phyloP scores from a whole-genome alignment of 2,797 vertebrate species.

The Takifugu rubripes region DNA sequence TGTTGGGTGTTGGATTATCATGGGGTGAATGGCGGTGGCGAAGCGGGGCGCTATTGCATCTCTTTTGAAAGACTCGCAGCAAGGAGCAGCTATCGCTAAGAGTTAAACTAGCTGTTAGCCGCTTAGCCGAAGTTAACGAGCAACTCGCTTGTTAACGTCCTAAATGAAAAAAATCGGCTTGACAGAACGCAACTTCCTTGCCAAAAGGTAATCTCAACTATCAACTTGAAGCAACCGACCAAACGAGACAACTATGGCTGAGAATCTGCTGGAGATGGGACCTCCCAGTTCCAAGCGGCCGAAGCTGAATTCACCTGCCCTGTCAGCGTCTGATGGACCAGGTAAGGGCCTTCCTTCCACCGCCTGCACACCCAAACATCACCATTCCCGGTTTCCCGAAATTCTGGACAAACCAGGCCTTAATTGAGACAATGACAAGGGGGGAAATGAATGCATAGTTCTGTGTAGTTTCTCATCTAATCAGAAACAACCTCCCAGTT shows the following conservation, averaged over 20 bases:
- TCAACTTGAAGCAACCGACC: conserved; percentile 19
- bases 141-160: conserved; percentile 67
- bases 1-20: conserved; percentile 84
- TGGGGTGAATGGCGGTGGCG: conserved; percentile 86
- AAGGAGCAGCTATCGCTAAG: conserved; percentile 63
- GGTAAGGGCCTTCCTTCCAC: conserved; percentile 78
- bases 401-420: too few relatives aligned
- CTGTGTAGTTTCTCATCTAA: too few relatives aligned
- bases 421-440: too few relatives aligned
- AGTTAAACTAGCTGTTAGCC: conserved; percentile 70
- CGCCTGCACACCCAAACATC: conserved; percentile 21
- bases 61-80: conserved; percentile 74
- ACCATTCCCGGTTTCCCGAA: background rate
- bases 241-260: conserved; percentile 80
- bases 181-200: conserved; percentile 26
- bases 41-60: conserved; percentile 92
- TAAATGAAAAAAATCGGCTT: conserved; percentile 52
- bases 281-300: conserved; percentile 93
- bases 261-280: conserved; percentile 94
- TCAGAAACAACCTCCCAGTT: too few relatives aligned
- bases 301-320: conserved; percentile 94
- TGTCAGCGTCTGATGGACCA: conserved; percentile 89
- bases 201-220: conserved; percentile 22
- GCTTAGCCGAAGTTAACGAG: conserved; percentile 65
- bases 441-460: too few relatives aligned